Base-by-base conservation (phyloP, 2,797 vertebrate species). In the Chaetophractus vellerosus region DNA sequence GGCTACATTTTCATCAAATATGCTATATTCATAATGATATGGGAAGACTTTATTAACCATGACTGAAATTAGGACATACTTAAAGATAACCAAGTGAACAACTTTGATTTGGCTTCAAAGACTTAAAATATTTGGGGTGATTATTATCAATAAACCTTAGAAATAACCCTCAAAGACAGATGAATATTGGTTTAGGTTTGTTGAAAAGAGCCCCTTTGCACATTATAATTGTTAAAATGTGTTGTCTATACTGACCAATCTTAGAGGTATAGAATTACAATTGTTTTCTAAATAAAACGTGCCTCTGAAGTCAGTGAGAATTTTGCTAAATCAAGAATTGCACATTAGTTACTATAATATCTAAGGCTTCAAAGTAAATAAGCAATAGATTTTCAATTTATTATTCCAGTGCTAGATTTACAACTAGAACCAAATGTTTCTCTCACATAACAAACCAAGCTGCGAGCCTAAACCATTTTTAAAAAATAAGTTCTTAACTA, bases 21-120 rank as follows among this genome's bases (percentile, higher is more conserved):
- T 45, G 26, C 55, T 72, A 5, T 23, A 69, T 74, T 74, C 48
- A 41, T 66, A 78, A 78, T 14, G 8, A 85, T 7, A 74, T 14
- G 71, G 21, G 33, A 90, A 72, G 18, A n/a, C 41, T 68, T 91
- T 48, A 36, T 64, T 93, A 71, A 33, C 14, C 5, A 33, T 79
- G 81, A 91, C 41, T 1, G 0, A 52, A 89, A 63, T 72, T 61
- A 96, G 94, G 97, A 76, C 14, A 68, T n/a, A 18, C 14, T 81
- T 45, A 33, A 90, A 94, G 14, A 88, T 36, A 81, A 50, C 88
- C 41, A 96, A 75, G 96, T 61, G 41, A 95, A n/a, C n/a, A 96
- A 90, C 45, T 55, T 18, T 9, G 63, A 90, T 94, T 96, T 86
- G 97, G 96, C 64, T 72, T 96, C 96, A 95, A 89, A 81, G 95